Base-by-base conservation (phyloP, 2,113 vertebrate species). In the Odobenus rosmarus region DNA sequence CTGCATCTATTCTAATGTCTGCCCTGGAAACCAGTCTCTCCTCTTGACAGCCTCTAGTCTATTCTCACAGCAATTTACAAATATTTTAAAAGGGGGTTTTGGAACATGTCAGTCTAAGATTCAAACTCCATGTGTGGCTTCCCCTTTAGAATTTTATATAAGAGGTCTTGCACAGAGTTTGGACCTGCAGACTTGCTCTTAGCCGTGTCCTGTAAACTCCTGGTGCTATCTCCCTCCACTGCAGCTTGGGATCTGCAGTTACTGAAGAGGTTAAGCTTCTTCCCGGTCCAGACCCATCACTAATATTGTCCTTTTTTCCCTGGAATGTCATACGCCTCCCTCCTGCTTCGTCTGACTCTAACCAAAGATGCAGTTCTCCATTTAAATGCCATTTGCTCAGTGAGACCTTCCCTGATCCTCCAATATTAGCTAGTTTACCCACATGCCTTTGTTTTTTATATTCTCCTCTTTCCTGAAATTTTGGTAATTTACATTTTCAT, bases 161-260 rank as follows among this genome's bases (percentile, higher is more conserved):
- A 53, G 24, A 31, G 16, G 9, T 16, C 7, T 39, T 28, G 46
- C 24, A 51, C 31, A 64, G 21, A 57, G n/a, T 49, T 24, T 51
- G 18, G 1, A 51, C 33, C 67, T 9, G 0, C 3, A 42, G 26
- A 14, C 51, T 19, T 16, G 59, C 26, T 5, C 21, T 6, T 7
- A 49, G 23, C 19, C 28, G 36, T 71, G 28, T 71, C 57, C 31
- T 86, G 11, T 33, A 90, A 69, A 61, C 36, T 82, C 49, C 14
- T 5, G 4, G 3, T n/a, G 61, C 33, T n/a, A 23, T 28, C 10
- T 10, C 1, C 19, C 26, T 49, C 24, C 9, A 1, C 31, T 33
- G 4, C 28, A 24, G 55, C 23, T 42, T 49, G 39, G 4, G 7
- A 19, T 8, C 12, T 33, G 14, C 33, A 53, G 24, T 53, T 71